Evolutionary conservation across 2,888 invertebrate species (phyloP), one percentile per base, ranked within the genome.

Genomic region (Epinotia demarniana): DNA sequence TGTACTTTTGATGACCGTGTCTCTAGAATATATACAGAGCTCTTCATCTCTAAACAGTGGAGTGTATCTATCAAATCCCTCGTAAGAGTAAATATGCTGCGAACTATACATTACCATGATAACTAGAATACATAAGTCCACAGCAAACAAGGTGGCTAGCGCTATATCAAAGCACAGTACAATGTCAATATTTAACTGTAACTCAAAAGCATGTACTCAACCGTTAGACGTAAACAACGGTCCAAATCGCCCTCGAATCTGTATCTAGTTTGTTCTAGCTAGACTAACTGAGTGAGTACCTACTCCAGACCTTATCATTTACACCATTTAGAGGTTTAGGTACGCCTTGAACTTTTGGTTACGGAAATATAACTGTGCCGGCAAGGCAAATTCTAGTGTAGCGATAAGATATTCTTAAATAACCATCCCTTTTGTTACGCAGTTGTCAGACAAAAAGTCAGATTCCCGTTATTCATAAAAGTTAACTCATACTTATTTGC

Each of bases 101-200:
- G n/a, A 53, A 49, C 49, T 49, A 11, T 43, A 4, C 43, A 16
- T 43, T n/a, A 33, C 33, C 18, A 53, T 33, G 13, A n/a, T 43
- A n/a, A n/a, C n/a, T n/a, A 23, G 33, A 33, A 67, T 8, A 61
- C 27, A 66, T 49, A 49, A 66, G 49, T 23, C 27, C 27, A 27
- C 23, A 27, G 49, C n/a, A 53, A 27, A 66, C 18, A 53, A 27
- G 33, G 18, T n/a, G 33, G 33, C 27, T 27, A 61, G 16, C 61
- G 33, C 2, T 33, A 13, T n/a, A 53, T 53, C 53, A 53, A 27
- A 18, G 11, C 66, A 53, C 49, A 64, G 64, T 13, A 19, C 55
- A 61, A 16, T 33, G 55, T 57, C 67, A 67, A 67, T 67, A 57
- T 67, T 67, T 8, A 19, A 67, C 55, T 57, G 33, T 33, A 39